Percentiles rank a stretch among this genome's conserved stretches.
phyloP scores from a whole-genome alignment of 2,797 vertebrate species.

The Botia almorhae region DNA sequence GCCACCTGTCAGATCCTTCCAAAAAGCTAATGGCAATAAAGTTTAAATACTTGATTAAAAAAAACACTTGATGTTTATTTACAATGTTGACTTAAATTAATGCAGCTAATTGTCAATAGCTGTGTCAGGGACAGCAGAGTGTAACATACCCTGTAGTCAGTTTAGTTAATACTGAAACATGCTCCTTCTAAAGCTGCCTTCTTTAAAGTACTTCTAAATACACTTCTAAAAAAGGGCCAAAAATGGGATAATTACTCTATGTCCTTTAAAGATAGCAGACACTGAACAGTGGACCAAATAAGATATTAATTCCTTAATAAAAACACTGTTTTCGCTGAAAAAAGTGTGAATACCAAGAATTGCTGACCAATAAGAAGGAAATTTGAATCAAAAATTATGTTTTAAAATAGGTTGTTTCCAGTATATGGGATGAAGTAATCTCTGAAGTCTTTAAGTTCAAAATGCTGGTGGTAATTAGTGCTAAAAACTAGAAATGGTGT shows the following conservation, averaged over 20 bases:
- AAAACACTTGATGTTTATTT: slow-evolving; percentile 13
- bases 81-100: slow-evolving; percentile 15
- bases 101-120: not conserved
- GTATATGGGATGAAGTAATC: slow-evolving; percentile 1
- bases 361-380: not conserved
- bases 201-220: slow-evolving; percentile 38
- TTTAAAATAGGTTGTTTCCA: not conserved
- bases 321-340: not conserved
- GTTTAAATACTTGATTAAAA: slow-evolving; percentile 33
- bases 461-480: slow-evolving; percentile 14
- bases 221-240: slow-evolving; percentile 17
- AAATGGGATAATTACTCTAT: not conserved
- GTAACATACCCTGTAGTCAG: slow-evolving; percentile 28
- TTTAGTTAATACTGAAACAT: slow-evolving; percentile 20
- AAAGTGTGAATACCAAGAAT: not conserved
- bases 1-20: slow-evolving; percentile 8
- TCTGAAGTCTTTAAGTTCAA: slow-evolving; percentile 32
- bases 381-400: not conserved
- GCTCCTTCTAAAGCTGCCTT: slow-evolving; percentile 37
- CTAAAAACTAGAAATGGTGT: slow-evolving; percentile 12
- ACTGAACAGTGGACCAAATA: slow-evolving; percentile 7
- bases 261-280: not conserved
- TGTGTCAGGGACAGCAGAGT: slow-evolving; percentile 22
- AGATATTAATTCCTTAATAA: not conserved
- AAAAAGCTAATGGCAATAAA: slow-evolving; percentile 10